Evolutionary conservation across 2,113 vertebrate species (phyloP).

Genomic region (Alouatta palliata): DNA sequence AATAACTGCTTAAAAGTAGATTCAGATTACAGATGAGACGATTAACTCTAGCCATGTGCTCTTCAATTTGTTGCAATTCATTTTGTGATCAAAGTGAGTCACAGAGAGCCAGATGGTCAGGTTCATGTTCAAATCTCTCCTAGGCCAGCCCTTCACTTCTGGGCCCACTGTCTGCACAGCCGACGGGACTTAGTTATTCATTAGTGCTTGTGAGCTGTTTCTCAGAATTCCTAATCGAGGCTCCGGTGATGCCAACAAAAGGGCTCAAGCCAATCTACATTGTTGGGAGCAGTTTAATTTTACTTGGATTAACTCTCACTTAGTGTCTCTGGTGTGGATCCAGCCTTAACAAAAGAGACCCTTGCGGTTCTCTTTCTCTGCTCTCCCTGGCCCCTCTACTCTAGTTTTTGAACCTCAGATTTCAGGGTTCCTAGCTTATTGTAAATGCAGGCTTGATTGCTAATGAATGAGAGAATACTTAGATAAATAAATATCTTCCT

Average conservation of each 20-base stretch:
- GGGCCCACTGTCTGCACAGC: slow-evolving; percentile 62
- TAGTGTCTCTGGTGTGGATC: slow-evolving; percentile 37
- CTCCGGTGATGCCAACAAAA: slow-evolving; percentile 62
- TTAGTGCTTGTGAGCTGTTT: slow-evolving; percentile 62
- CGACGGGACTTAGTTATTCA: slow-evolving; percentile 46
- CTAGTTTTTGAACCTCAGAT: neutral
- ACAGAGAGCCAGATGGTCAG: slow-evolving; percentile 77
- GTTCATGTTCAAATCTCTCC: slow-evolving; percentile 73
- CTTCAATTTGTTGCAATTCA: slow-evolving; percentile 81
- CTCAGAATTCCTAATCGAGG: slow-evolving; percentile 53
- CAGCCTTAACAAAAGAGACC: slow-evolving; percentile 50
- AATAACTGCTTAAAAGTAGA: slow-evolving; percentile 79
- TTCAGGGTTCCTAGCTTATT: slow-evolving; percentile 16
- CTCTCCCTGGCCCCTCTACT: neutral
- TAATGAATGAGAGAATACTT: slow-evolving; percentile 22
- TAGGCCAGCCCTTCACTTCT: slow-evolving; percentile 67
- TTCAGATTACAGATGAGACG: slow-evolving; percentile 80
- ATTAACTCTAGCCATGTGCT: slow-evolving; percentile 79
- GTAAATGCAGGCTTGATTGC: neutral
- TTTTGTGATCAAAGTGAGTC: slow-evolving; percentile 80
- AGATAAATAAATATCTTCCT: slow-evolving; percentile 15
- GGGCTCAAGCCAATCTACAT: slow-evolving; percentile 53
- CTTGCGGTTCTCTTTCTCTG: neutral
- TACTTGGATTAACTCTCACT: slow-evolving; percentile 68
- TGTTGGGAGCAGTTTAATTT: slow-evolving; percentile 71